Conservation (phyloP, 2,113 vertebrate genomes). For the Stegastes partitus region DNA sequence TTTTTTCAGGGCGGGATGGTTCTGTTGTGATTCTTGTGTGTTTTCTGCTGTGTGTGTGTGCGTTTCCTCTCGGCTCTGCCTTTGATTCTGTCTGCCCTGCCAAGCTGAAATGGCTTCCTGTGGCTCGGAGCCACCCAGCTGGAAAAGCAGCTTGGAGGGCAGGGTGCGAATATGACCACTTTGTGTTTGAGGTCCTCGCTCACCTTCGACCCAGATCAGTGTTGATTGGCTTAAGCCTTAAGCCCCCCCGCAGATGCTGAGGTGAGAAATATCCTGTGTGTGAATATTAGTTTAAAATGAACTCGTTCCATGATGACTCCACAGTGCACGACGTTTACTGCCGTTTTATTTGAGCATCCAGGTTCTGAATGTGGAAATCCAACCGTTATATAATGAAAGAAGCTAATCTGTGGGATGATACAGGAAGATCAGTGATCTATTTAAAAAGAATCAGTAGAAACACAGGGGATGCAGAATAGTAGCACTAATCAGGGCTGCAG, state of each 20-base stretch:
- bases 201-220: conserved; percentile 49
- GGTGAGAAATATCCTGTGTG: conserved; percentile 10
- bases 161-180: conserved; percentile 47
- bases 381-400: too few relatives aligned
- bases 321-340: too few relatives aligned
- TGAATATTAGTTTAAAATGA: conserved; percentile 5
- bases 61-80: conserved; percentile 46
- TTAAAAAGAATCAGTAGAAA: too few relatives aligned
- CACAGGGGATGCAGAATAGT: too few relatives aligned
- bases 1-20: conserved; percentile 16
- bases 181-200: conserved; percentile 38
- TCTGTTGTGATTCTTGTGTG: conserved; percentile 41
- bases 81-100: conserved; percentile 59
- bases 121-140: conserved; percentile 67
- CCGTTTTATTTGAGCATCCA: too few relatives aligned
- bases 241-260: not conserved
- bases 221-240: conserved; percentile 29
- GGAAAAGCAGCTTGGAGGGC: conserved; percentile 61
- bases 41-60: conserved; percentile 38
- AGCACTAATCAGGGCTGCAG: too few relatives aligned
- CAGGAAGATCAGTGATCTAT: too few relatives aligned
- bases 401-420: too few relatives aligned
- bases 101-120: conserved; percentile 71
- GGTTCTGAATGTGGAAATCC: too few relatives aligned
- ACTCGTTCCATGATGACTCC: not conserved